Conservation (phyloP, 2,797 vertebrate genomes). For the Macropodus opercularis region DNA sequence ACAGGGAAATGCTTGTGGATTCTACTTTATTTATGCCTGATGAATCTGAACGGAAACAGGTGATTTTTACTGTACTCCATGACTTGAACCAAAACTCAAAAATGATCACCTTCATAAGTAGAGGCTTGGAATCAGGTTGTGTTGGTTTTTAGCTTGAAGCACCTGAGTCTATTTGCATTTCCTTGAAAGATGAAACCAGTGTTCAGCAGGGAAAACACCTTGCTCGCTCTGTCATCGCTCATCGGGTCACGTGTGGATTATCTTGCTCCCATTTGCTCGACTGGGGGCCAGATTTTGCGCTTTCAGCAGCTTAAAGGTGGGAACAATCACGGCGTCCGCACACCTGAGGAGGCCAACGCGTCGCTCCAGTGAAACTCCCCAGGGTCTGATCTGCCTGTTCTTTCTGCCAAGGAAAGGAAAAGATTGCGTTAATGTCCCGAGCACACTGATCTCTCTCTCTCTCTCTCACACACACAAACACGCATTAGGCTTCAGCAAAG, state of each 20-base stretch:
- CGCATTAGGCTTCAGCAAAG: background rate
- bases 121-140: no score
- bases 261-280: background rate
- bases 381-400: background rate
- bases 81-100: no score
- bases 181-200: no score
- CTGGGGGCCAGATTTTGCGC: background rate
- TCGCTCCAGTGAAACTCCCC: conserved; percentile 41
- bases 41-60: no score
- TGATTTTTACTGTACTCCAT: no score
- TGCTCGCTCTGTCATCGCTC: background rate
- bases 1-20: no score
- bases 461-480: conserved; percentile 1
- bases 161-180: no score
- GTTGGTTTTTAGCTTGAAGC: no score
- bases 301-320: background rate
- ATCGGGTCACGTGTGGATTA: no score
- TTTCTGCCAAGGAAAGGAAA: conserved; percentile 29
- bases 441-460: background rate
- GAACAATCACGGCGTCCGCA: conserved; percentile 3
- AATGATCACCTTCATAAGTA: no score
- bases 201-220: background rate
- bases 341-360: background rate
- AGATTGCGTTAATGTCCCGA: conserved; percentile 31
- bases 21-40: no score